These are phyloP conservation scores for Poliocrania exsul DNA, from an alignment of 2,797 vertebrate species.

Conservation along the genomic window DNA sequence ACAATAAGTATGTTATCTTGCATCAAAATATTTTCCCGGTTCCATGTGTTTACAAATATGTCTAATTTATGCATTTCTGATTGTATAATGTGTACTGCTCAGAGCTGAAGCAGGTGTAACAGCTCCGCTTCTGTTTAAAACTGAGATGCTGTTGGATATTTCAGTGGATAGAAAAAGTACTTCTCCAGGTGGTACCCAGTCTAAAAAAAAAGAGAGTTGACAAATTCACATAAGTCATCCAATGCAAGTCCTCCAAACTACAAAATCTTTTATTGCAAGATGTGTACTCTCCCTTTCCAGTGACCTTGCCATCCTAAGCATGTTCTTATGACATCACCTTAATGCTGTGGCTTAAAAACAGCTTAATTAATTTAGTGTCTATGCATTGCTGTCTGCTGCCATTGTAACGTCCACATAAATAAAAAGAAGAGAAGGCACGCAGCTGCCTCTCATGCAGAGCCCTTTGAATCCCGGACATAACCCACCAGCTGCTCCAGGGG, in stretches of 20 bases:
- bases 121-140: background rate
- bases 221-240: background rate
- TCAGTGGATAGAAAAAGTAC: background rate
- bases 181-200: background rate
- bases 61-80: background rate
- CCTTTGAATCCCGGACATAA: background rate
- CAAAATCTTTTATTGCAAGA: background rate
- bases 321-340: conserved; percentile 69
- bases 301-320: conserved; percentile 67
- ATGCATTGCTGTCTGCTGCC: conserved; percentile 42
- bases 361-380: conserved; percentile 50
- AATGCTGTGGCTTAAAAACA: conserved; percentile 66
- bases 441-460: conserved; percentile 51
- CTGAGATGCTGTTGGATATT: background rate
- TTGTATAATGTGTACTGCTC: background rate
- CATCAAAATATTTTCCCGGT: background rate
- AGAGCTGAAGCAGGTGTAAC: background rate
- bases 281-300: conserved; percentile 52
- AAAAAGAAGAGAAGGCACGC: conserved; percentile 27
- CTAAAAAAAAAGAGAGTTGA: background rate
- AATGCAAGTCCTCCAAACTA: background rate
- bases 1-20: background rate
- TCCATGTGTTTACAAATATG: background rate
- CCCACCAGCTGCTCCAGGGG: conserved; percentile 3
- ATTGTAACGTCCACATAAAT: conserved; percentile 58